phyloP scores from a whole-genome alignment of 2,888 invertebrate genomes.

The Pegoplata infirma region DNA sequence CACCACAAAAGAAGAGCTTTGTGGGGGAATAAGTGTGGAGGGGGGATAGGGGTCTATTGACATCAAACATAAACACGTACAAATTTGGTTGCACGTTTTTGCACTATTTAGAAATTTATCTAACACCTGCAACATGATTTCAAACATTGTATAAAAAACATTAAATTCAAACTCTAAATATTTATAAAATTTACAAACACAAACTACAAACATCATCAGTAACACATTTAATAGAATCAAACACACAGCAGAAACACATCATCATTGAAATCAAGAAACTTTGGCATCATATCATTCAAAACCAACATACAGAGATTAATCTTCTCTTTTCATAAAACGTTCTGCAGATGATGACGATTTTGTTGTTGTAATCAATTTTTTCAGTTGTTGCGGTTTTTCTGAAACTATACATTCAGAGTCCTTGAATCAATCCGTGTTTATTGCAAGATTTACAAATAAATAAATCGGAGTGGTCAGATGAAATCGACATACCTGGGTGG shows the following conservation, averaged over 20 bases:
- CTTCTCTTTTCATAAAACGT: too few relatives aligned
- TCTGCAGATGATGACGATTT: too few relatives aligned
- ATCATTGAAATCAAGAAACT: neutral
- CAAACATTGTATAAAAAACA: conserved; percentile 47
- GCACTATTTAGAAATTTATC: conserved; percentile 66
- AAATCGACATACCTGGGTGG: too few relatives aligned
- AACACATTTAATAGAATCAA: conserved; percentile 33
- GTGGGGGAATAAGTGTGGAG: too few relatives aligned
- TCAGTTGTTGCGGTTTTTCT: too few relatives aligned
- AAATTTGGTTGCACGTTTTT: conserved; percentile 65
- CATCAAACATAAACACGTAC: conserved; percentile 60
- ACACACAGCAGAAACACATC: neutral
- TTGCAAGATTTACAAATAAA: too few relatives aligned
- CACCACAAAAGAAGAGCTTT: too few relatives aligned
- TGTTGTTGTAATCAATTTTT: too few relatives aligned
- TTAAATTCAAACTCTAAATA: conserved; percentile 3
- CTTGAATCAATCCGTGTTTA: too few relatives aligned
- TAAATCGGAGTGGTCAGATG: too few relatives aligned
- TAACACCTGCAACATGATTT: conserved; percentile 65
- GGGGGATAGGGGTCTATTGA: too few relatives aligned
- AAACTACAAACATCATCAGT: conserved; percentile 26
- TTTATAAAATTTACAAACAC: conserved; percentile 3
- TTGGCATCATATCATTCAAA: conserved; percentile 23
- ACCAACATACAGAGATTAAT: conserved; percentile 19
- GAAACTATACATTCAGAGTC: too few relatives aligned